Percentiles rank a stretch among this genome's conserved stretches.
Evolutionary conservation across 2,888 invertebrate genomes (phyloP).

Genomic region (Ophraella communa): DNA sequence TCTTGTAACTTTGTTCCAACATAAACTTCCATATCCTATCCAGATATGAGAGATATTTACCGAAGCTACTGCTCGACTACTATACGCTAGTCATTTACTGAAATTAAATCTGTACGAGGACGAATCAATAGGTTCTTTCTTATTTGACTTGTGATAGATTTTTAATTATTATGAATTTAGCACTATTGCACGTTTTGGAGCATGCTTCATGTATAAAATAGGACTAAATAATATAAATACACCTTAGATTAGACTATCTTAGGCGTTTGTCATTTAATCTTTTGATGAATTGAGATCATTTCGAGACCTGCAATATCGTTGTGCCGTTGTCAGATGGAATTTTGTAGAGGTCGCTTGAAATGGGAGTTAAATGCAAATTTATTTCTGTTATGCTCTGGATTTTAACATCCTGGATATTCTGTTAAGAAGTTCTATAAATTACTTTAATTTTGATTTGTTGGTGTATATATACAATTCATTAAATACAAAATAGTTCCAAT

Average conservation of each 20-base stretch:
- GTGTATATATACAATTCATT: no score
- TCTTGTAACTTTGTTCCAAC: slow-evolving; percentile 18
- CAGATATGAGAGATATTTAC: background rate
- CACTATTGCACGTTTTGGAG: no score
- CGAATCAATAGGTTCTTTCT: no score
- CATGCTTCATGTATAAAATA: no score
- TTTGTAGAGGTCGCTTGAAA: slow-evolving; percentile 1
- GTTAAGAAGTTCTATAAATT: background rate
- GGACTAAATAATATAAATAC: no score
- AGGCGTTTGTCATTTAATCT: no score
- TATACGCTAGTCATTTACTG: background rate
- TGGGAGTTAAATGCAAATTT: slow-evolving; percentile 5
- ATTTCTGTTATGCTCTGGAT: slow-evolving; percentile 1
- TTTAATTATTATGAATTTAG: no score
- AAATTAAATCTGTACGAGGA: slow-evolving; percentile 7
- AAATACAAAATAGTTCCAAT: no score
- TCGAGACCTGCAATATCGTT: background rate
- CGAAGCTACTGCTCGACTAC: background rate
- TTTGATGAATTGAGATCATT: no score
- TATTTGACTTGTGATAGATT: no score
- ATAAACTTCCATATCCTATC: slow-evolving; percentile 6
- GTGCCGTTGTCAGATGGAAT: background rate
- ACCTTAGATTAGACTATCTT: no score
- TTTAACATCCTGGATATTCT: background rate
- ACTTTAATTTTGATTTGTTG: background rate